These are phyloP conservation scores for Hanleya hanleyi DNA, from an alignment of 2,888 invertebrate genomes.

Conservation along the genomic window DNA sequence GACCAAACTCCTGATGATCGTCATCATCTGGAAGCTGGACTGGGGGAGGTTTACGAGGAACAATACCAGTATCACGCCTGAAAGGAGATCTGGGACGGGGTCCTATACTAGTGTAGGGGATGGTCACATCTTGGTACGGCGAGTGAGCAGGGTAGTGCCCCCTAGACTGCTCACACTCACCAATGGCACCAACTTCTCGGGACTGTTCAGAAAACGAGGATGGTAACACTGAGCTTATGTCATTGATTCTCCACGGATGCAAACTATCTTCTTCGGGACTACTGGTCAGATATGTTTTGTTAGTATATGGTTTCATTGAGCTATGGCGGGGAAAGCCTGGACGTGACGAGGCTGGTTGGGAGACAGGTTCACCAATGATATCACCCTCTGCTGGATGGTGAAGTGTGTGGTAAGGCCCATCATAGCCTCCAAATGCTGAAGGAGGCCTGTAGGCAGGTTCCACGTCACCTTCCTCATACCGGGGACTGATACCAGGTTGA, in stretches of 20 bases:
- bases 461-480: not conserved
- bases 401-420: constrained; percentile 45
- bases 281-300: constrained; percentile 14
- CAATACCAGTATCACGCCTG: not conserved
- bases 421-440: constrained; percentile 18
- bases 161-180: too few relatives aligned
- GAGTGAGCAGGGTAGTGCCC: constrained; percentile 17
- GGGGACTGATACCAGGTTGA: not conserved
- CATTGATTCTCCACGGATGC: constrained; percentile 46
- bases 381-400: constrained; percentile 52
- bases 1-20: not conserved
- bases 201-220: constrained; percentile 32
- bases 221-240: constrained; percentile 65
- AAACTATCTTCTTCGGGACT: constrained; percentile 26
- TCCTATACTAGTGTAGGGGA: not conserved
- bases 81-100: not conserved
- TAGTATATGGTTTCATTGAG: constrained; percentile 57
- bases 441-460: not conserved
- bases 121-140: not conserved
- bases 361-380: constrained; percentile 23
- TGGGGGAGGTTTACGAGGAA: not conserved
- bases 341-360: constrained; percentile 19
- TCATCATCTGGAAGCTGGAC: not conserved
- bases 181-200: not conserved
- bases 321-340: constrained; percentile 62